phyloP scores from a whole-genome alignment of 2,797 vertebrate species.

The Paratrypauchen microcephalus region DNA sequence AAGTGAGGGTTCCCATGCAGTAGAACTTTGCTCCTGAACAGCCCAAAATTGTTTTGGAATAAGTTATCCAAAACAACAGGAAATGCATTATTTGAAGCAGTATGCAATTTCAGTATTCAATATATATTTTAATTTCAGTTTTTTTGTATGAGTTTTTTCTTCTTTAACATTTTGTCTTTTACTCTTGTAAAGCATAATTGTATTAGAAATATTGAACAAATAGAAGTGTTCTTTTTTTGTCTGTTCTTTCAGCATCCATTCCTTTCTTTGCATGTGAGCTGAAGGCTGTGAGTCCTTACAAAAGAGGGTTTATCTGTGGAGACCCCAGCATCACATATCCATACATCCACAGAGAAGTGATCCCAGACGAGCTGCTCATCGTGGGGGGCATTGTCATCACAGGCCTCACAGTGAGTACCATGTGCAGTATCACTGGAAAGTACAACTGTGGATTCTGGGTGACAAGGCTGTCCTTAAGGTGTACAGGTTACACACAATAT shows the following conservation, averaged over 20 bases:
- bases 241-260: conserved; percentile 60
- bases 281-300: conserved; percentile 63
- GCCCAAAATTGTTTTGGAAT: not conserved
- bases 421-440: not conserved
- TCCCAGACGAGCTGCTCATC: conserved; percentile 67
- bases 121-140: not conserved
- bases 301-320: conserved; percentile 73
- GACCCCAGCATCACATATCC: conserved; percentile 75
- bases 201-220: not conserved
- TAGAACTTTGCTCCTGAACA: conserved; percentile 24
- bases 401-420: conserved; percentile 57
- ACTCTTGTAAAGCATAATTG: not conserved
- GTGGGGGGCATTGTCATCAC: conserved; percentile 69
- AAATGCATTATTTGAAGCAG: not conserved
- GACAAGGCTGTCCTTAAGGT: not conserved
- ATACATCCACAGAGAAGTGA: conserved; percentile 46
- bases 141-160: not conserved
- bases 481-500: too few relatives aligned
- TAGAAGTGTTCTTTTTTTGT: not conserved
- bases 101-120: too few relatives aligned
- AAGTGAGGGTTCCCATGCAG: conserved; percentile 36
- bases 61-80: not conserved
- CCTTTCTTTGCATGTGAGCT: conserved; percentile 74
- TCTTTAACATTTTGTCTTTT: too few relatives aligned
- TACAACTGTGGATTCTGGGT: not conserved